Conservation (phyloP, 2,113 vertebrate species). For the Prochilodus magdalenae region DNA sequence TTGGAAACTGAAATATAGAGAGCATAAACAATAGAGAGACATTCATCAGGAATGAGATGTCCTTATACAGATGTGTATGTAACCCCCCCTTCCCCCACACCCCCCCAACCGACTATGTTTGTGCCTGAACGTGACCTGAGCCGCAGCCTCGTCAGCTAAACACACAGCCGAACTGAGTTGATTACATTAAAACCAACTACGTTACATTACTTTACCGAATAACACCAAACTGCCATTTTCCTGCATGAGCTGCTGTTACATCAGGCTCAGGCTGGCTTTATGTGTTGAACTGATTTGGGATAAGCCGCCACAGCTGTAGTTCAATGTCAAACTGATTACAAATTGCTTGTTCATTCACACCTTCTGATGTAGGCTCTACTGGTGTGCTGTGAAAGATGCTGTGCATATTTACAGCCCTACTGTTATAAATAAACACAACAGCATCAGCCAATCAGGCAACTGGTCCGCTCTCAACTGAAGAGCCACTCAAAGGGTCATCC, state of each 20-base stretch:
- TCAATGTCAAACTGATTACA: not conserved
- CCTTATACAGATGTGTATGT: not conserved
- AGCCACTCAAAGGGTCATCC: conserved; percentile 16
- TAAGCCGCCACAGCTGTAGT: not conserved
- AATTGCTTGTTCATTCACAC: not conserved
- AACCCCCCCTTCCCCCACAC: no score
- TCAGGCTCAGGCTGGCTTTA: no score
- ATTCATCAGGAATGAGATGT: not conserved
- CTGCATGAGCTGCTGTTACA: no score
- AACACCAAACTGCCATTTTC: no score
- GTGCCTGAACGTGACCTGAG: no score
- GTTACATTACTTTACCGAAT: no score
- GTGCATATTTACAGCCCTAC: conserved; percentile 15
- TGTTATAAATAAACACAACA: conserved; percentile 19
- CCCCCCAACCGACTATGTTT: no score
- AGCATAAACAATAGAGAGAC: no score
- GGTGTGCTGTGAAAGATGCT: not conserved
- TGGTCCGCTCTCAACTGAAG: conserved; percentile 30
- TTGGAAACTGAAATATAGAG: not conserved
- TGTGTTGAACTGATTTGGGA: not conserved
- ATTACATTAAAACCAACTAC: no score
- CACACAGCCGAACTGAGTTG: no score
- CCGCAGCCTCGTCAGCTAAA: no score
- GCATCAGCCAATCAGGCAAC: conserved; percentile 18
- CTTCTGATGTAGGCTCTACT: not conserved